These are phyloP conservation scores for Cyprinus carpio DNA, from an alignment of 2,113 vertebrate genomes.

Conservation along the genomic window DNA sequence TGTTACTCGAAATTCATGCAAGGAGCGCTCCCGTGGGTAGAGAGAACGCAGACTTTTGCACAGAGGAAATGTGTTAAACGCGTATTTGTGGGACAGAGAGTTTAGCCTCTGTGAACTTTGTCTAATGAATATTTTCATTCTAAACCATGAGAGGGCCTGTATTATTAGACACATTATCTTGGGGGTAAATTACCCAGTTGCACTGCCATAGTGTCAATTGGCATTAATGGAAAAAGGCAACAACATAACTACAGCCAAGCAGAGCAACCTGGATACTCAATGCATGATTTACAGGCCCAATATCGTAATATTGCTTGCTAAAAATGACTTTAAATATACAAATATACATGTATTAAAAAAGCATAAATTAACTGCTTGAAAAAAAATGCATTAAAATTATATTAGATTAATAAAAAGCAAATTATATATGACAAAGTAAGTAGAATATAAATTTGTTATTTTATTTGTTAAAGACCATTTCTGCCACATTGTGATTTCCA, in stretches of 20 bases:
- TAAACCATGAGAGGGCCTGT: constrained; percentile 64
- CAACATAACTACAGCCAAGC: constrained; percentile 30
- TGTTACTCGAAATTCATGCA: constrained; percentile 65
- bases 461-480: neutral
- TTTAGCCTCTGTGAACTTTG: constrained; percentile 67
- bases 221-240: constrained; percentile 47
- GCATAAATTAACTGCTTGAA: neutral
- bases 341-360: neutral
- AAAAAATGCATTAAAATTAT: too few relatives aligned
- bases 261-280: neutral
- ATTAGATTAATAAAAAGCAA: too few relatives aligned
- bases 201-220: constrained; percentile 58
- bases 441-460: neutral
- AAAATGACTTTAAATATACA: neutral
- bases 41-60: constrained; percentile 52
- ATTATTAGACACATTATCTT: constrained; percentile 68
- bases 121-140: constrained; percentile 73
- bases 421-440: neutral
- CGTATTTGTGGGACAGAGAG: constrained; percentile 69
- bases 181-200: constrained; percentile 60
- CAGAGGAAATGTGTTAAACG: constrained; percentile 67
- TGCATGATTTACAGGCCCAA: neutral
- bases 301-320: neutral
- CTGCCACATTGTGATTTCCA: too few relatives aligned
- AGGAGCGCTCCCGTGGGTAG: constrained; percentile 58